Percentiles rank a stretch among this genome's conserved stretches.
These are phyloP conservation scores for Brienomyrus longianalis DNA, from an alignment of 2,113 vertebrate genomes.

Conservation along the genomic window DNA sequence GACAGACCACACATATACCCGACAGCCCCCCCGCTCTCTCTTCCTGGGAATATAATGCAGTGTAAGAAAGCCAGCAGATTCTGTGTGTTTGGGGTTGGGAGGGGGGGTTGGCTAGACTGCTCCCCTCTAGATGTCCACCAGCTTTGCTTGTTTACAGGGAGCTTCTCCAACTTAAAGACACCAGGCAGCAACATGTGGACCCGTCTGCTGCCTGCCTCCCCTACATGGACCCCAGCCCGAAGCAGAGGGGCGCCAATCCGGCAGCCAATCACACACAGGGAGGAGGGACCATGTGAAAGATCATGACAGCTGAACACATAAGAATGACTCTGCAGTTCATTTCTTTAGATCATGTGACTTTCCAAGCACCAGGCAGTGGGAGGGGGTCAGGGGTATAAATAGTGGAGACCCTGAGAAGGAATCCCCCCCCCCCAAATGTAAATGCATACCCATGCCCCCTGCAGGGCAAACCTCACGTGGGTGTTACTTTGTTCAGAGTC, in stretches of 20 bases:
- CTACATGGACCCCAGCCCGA: not conserved
- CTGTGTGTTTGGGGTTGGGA: not conserved
- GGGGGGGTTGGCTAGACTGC: not conserved
- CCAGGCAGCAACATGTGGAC: not conserved
- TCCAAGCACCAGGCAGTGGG: not conserved
- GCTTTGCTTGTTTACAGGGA: not conserved
- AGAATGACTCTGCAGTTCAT: not conserved
- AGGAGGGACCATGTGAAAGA: not conserved
- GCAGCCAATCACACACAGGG: not conserved
- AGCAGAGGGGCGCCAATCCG: not conserved
- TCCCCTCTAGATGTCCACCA: not conserved
- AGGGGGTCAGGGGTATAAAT: not conserved
- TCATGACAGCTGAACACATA: not conserved
- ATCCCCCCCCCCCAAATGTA: not conserved
- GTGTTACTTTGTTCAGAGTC: not conserved
- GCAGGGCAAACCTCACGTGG: not conserved
- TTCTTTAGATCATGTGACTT: not conserved
- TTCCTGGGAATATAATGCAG: not conserved
- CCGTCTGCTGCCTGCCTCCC: not conserved
- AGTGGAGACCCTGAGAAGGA: not conserved
- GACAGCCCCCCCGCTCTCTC: not conserved
- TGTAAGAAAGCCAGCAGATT: not conserved
- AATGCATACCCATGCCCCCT: not conserved
- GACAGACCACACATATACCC: not conserved
- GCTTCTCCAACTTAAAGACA: not conserved